phyloP scores from a whole-genome alignment of 2,797 vertebrate genomes.

The Galago senegalensis region DNA sequence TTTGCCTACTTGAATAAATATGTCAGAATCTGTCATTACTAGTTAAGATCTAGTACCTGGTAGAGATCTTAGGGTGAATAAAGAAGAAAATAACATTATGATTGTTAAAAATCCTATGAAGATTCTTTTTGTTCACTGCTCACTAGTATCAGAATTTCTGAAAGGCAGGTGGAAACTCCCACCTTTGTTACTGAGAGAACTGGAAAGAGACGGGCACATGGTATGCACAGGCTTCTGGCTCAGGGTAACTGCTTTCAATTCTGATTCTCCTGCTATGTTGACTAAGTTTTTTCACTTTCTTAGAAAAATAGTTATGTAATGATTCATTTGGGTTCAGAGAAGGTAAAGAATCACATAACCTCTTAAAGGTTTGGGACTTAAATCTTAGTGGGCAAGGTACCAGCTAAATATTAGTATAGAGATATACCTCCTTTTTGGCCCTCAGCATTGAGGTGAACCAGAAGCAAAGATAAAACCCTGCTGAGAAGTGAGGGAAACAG shows the following conservation, averaged over 20 bases:
- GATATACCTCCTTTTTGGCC: not conserved
- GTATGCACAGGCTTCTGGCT: not conserved
- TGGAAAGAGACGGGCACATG: not conserved
- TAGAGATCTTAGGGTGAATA: not conserved
- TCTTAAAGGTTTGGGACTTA: slow-evolving; percentile 38
- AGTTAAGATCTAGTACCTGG: not conserved
- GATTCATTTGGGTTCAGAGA: slow-evolving; percentile 35
- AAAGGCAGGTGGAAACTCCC: slow-evolving; percentile 33
- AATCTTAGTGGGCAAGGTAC: not conserved
- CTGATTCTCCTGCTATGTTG: slow-evolving; percentile 38
- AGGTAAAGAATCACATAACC: not conserved
- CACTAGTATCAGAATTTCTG: slow-evolving; percentile 7
- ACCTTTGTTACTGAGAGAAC: slow-evolving; percentile 11
- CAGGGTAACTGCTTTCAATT: not conserved
- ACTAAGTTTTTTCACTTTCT: slow-evolving; percentile 43
- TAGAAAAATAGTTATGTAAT: slow-evolving; percentile 50
- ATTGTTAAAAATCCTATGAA: slow-evolving; percentile 25
- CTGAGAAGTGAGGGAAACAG: not conserved
- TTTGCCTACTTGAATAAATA: slow-evolving; percentile 41
- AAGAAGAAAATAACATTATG: slow-evolving; percentile 36
- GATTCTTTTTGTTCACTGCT: not conserved
- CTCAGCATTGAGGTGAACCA: not conserved
- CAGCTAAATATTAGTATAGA: not conserved
- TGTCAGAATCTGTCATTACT: not conserved
- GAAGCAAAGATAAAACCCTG: not conserved